Base-by-base conservation (phyloP, 2,888 invertebrate genomes). In the Achlya flavicornis region DNA sequence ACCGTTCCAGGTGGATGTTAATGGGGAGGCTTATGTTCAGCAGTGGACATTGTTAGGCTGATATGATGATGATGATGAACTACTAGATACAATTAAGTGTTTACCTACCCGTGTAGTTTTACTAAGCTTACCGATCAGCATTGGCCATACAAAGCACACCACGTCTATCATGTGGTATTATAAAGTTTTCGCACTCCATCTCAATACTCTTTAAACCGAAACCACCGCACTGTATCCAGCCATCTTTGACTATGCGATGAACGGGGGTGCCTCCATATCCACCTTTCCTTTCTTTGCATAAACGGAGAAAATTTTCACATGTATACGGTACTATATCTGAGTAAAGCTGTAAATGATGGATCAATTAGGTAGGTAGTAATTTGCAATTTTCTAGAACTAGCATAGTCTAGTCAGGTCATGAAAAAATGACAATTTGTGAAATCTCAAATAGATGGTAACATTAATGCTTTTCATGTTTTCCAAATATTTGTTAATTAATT, bases 111-210 rank as follows among this genome's bases (percentile, higher is more conserved):
- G 12, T 7, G 12, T 41, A 8, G 12, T 41, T 12, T 11, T 11
- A 7, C 3, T 41, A 4, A 14, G 11, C 35, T 68, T 69, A 92
- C 93, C 91, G 94, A 61, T 95, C 96, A 81, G 94, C 93, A 81
- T 96, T 96, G 63, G 96, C 96, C 95, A 96, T 96, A 19, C 96
- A 95, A n/a, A 97, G 85, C 12, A 96, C 94, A 0, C 97, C 97
- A 64, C 96, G 91, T 76, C 94, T 91, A 74, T 96, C 94, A 78
- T 96, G 96, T 1, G 94, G 94, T 33, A 97, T 87, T 14, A 94
- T 93, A 81, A 96, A 97, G 74, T 95, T 96, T 85, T 97, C 97
- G 79, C 96, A 96, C 14, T 89, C 85, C 77, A 95, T 85, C 0
- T 84, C 79, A 0, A 81, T 78, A 48, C 82, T 83, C 69, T 92